Evolutionary conservation across 2,797 vertebrate genomes (phyloP).

Genomic region (Enteromius thamalakanensis): DNA sequence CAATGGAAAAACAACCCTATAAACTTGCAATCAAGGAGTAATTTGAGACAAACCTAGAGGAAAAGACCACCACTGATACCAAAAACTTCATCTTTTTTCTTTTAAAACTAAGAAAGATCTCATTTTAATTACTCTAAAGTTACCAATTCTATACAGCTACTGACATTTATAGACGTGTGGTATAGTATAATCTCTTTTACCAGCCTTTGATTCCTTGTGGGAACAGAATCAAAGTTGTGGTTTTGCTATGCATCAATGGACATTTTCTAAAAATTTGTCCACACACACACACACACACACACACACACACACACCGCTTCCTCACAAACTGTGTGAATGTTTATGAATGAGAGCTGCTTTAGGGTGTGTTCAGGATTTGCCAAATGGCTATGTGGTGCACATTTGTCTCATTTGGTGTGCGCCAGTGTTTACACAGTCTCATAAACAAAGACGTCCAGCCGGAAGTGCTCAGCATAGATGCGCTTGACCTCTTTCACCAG

Average conservation of each 20-base stretch:
- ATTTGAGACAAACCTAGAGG: neutral
- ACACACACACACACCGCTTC: constrained; percentile 30
- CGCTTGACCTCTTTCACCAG: constrained; percentile 66
- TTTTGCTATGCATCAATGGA: constrained; percentile 3
- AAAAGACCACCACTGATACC: neutral
- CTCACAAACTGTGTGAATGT: constrained; percentile 66
- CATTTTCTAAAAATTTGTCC: constrained; percentile 7
- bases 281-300: neutral
- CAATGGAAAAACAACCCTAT: neutral
- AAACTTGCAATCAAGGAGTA: neutral
- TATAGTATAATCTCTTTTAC: neutral
- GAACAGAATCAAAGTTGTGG: constrained; percentile 6
- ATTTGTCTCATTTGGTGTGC: constrained; percentile 52
- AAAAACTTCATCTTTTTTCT: neutral
- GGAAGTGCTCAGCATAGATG: constrained; percentile 72
- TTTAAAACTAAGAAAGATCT: neutral
- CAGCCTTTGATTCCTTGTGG: neutral
- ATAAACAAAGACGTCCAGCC: constrained; percentile 74
- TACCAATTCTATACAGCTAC: neutral
- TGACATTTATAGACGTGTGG: neutral
- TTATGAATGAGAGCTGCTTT: constrained; percentile 73
- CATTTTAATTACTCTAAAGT: neutral
- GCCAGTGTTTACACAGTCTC: constrained; percentile 73
- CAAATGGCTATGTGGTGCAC: constrained; percentile 67
- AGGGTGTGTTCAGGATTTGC: constrained; percentile 68